Evolutionary conservation across 1,140 invertebrate genomes (phyloP).

Genomic region (Drosophila pseudoananassae): DNA sequence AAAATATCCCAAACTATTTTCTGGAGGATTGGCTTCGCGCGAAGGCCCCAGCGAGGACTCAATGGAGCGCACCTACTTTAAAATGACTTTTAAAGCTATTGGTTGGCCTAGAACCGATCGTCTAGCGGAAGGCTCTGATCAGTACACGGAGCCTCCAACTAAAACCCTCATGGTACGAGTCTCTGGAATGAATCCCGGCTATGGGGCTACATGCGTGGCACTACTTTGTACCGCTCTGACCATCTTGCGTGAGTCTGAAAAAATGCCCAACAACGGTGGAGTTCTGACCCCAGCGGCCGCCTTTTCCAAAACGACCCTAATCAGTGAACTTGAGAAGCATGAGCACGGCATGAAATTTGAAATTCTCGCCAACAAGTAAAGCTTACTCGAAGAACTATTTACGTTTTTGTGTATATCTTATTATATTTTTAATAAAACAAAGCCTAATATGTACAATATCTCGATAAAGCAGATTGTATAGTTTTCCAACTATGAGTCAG

Average conservation of each 20-base stretch:
- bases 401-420: not conserved
- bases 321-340: slow-evolving; percentile 78
- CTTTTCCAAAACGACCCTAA: slow-evolving; percentile 79
- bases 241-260: slow-evolving; percentile 91
- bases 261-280: slow-evolving; percentile 87
- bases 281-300: slow-evolving; percentile 85
- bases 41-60: slow-evolving; percentile 88
- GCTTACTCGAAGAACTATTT: not conserved
- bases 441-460: no score
- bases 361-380: slow-evolving; percentile 77
- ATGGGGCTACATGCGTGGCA: slow-evolving; percentile 91
- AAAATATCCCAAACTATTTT: slow-evolving; percentile 90
- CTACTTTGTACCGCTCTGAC: slow-evolving; percentile 90
- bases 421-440: not conserved
- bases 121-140: slow-evolving; percentile 86
- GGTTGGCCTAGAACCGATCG: slow-evolving; percentile 91
- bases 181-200: slow-evolving; percentile 90
- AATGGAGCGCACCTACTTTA: slow-evolving; percentile 87
- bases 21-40: slow-evolving; percentile 88
- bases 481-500: no score
- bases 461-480: no score
- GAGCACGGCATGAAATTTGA: slow-evolving; percentile 83
- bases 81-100: slow-evolving; percentile 88
- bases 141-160: slow-evolving; percentile 87
- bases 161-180: slow-evolving; percentile 89